Base-by-base conservation (phyloP, 2,888 invertebrate species). In the Drosophila kokeensis region DNA sequence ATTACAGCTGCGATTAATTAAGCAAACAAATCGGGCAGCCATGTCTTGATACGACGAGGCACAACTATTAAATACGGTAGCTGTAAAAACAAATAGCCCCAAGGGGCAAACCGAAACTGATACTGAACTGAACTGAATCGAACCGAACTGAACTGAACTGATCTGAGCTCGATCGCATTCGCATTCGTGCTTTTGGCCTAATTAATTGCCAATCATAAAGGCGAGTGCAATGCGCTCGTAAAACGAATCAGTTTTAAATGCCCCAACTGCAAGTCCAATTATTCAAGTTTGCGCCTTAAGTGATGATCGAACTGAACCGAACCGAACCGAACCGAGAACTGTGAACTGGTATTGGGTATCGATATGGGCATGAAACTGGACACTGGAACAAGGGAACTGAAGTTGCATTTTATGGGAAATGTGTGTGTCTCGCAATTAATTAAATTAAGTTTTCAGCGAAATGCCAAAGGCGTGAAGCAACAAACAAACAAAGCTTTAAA, bases 1-100 rank as follows among this genome's bases (percentile, higher is more conserved):
- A 85, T 88, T 90, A 89, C 85, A 89, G 89, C 85, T 89, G 89
- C 88, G 89, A 86, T 86, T 87, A 86, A 86, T 86, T 86, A 89
- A 81, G 83, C 85, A 86, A 89, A 86, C 87, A 85, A 84, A 87
- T 87, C 81, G 83, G 59, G 49, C 64, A 48, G 64, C 52, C 60
- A 61, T 54, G 61, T 70, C 80, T 61, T 40, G 54, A 38, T 38
- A n/a, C 45, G 45, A 57, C 75, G 81, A 67, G 70, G 53, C 40
- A 63, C 48, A 61, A 69, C 77, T 73, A 80, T 82, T 81, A 79
- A 83, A 83, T 80, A 80, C 85, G 76, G 85, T 86, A 89, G 89
- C 85, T 87, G 89, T 89, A 84, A 89, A 86, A 86, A 87, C 85
- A 85, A 85, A 85, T 89, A 87, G 71, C 89, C 85, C 73, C 73